Evolutionary conservation across 2,888 invertebrate species (phyloP).

Genomic region (Megastigmus dorsalis): DNA sequence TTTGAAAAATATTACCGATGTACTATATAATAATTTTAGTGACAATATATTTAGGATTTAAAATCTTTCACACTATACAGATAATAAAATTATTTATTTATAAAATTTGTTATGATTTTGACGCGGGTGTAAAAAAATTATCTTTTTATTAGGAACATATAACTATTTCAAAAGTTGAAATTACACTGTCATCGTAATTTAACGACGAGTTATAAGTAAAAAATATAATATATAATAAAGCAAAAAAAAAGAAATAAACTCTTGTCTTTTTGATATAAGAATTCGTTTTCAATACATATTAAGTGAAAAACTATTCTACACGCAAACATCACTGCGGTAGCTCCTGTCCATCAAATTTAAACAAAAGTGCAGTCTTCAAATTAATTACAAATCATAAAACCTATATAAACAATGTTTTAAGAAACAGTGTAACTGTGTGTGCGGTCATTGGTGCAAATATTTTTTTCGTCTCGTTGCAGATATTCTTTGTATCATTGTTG

Average conservation of each 20-base stretch:
- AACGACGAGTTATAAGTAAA: background rate
- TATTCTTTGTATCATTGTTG: constrained; percentile 18
- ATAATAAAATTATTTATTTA: constrained; percentile 23
- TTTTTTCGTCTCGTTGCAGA: constrained; percentile 32
- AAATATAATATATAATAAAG: background rate
- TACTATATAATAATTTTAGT: constrained; percentile 7
- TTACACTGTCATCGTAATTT: constrained; percentile 1
- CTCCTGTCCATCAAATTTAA: background rate
- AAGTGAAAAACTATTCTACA: constrained; percentile 45
- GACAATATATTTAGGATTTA: constrained; percentile 3
- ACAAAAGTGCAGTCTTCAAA: constrained; percentile 38
- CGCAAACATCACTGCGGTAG: constrained; percentile 28
- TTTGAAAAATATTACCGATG: background rate
- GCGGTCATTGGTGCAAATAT: constrained; percentile 58
- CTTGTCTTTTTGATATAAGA: constrained; percentile 27
- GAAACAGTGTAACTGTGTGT: constrained; percentile 65
- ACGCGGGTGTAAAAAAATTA: constrained; percentile 32
- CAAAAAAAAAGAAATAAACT: constrained; percentile 16
- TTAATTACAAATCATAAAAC: constrained; percentile 36
- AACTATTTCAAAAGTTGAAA: constrained; percentile 36
- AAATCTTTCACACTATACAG: background rate
- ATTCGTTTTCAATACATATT: constrained; percentile 21
- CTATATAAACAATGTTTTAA: constrained; percentile 38
- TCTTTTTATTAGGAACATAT: constrained; percentile 48
- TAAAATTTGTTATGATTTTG: constrained; percentile 32